Evolutionary conservation across 2,113 vertebrate species (phyloP), one percentile per base, ranked within the genome.

Genomic region (Erythrocercus mccallii): DNA sequence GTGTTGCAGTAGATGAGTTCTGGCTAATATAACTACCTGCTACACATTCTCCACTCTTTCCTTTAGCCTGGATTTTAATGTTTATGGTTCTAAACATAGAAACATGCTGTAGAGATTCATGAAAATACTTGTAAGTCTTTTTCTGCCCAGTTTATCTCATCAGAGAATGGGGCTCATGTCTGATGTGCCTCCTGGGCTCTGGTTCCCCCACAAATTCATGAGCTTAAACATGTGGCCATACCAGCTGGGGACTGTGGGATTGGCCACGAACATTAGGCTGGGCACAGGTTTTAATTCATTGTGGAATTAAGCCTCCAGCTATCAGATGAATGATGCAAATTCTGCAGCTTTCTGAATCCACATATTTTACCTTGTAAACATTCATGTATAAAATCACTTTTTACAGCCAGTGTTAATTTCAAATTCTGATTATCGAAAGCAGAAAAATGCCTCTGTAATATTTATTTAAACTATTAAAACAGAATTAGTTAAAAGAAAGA

Each of bases 381-480:
- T 56, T 86, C 33, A 72, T n/a, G 16, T 80, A 47, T n/a, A 92
- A 96, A 88, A 73, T 38, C 7, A 62, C 47, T 87, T 96, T 92
- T 47, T 71, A n/a, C 64, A 94, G 50, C 47, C 57, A 14, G 5
- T 61, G 45, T 94, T 91, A 85, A 87, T 97, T 90, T 95, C 66
- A 81, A 51, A 71, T 91, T 95, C 81, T 96, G 72, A 82, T 93
- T 91, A 90, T 35, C 6, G 11, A 94, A 95, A 95, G 74, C 44
- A 93, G 47, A 76, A 88, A 58, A 82, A 83, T 73, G 40, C 27
- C 24, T 87, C 81, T 60, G 78, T 95, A 71, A 79, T 96, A 87
- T 94, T 97, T 95, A 93, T 97, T 95, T 91, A 97, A 90, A 74
- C 47, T 31, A 60, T 91, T 91, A 61, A 38, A 48, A 79, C 25